Evolutionary conservation across 2,113 vertebrate species (phyloP), one percentile per base, ranked within the genome.

Genomic region (human): DNA sequence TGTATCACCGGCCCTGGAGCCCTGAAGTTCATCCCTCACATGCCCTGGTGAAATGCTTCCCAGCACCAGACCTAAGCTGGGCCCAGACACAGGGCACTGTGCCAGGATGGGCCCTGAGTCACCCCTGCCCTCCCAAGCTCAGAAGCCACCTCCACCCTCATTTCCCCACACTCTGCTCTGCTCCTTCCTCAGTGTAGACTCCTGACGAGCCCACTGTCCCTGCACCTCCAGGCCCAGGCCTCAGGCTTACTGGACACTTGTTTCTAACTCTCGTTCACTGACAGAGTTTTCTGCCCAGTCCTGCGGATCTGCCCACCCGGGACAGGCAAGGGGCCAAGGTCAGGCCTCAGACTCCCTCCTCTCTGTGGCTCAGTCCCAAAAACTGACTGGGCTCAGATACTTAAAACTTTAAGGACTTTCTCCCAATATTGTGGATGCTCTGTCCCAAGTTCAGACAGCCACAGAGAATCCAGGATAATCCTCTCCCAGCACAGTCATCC

Each of bases 21-120:
- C 23, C 25, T 38, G 35, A 8, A 20, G 50, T 27, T 50, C 64
- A 35, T 25, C 35, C 25, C 3, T 0, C 0, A 4, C 7, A 23
- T 8, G 4, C 27, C 83, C 88, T 32, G 11, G 68, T n/a, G 50
- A 38, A n/a, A 22, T 3, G 32, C 78, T 80, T 22, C 75, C 45
- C 18, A 52, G 76, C 18, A 11, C 50, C 11, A 3, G 78, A 22
- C 22, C 27, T 30, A 61, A 20, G 23, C 18, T 9, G 45, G 68
- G 20, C 66, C 25, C 43, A 61, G 95, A 30, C 48, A 38, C 14
- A 30, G 18, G 25, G 50, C 50, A 23, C 32, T 11, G 25, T 8
- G 79, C 64, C 61, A 32, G 17, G 50, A 32, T 0, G 12, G 2
- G 27, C 32, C 50, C 40, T 6, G 16, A 45, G 40, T 50, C 45